Evolutionary conservation across 2,113 vertebrate species (phyloP).

Genomic region (Phylloscopus trochiloides): DNA sequence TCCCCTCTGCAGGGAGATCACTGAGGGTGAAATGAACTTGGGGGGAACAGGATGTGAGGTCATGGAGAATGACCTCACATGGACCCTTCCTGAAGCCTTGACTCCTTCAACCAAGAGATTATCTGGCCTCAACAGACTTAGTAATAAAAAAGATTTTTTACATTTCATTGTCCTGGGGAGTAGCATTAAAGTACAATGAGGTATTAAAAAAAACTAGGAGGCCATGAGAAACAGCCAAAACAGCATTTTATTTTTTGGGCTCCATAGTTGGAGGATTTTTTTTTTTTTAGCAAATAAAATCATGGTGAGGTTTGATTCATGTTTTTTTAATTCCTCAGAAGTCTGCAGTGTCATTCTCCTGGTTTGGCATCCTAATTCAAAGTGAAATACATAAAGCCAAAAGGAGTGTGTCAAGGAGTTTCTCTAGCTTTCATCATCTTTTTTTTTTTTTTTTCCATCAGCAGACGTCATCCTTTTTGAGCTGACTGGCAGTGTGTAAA

Average conservation of each 20-base stretch:
- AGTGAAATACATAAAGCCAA: slow-evolving; percentile 19
- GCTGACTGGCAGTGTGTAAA: not conserved
- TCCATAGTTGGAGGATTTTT: not conserved
- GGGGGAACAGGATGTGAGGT: not conserved
- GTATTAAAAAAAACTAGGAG: not conserved
- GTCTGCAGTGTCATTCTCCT: slow-evolving; percentile 49
- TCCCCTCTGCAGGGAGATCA: not conserved
- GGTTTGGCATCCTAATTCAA: slow-evolving; percentile 44
- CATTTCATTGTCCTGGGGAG: not conserved
- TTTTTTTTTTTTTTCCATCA: not conserved
- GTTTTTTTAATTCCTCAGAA: slow-evolving; percentile 44
- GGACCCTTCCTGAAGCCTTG: not conserved
- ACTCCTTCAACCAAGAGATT: not conserved
- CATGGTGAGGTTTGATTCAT: not conserved
- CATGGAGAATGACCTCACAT: not conserved
- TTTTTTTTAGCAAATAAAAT: not conserved
- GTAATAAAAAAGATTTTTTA: not conserved
- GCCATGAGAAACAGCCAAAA: not conserved
- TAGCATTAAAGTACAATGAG: not conserved
- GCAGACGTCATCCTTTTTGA: not conserved
- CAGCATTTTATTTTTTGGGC: not conserved
- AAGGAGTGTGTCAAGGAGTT: slow-evolving; percentile 35
- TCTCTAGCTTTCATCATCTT: slow-evolving; percentile 49
- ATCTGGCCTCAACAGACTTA: not conserved
- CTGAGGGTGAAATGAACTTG: not conserved